These are phyloP conservation scores for Bombus consobrinus DNA, from an alignment of 1,140 invertebrate species.

Conservation along the genomic window DNA sequence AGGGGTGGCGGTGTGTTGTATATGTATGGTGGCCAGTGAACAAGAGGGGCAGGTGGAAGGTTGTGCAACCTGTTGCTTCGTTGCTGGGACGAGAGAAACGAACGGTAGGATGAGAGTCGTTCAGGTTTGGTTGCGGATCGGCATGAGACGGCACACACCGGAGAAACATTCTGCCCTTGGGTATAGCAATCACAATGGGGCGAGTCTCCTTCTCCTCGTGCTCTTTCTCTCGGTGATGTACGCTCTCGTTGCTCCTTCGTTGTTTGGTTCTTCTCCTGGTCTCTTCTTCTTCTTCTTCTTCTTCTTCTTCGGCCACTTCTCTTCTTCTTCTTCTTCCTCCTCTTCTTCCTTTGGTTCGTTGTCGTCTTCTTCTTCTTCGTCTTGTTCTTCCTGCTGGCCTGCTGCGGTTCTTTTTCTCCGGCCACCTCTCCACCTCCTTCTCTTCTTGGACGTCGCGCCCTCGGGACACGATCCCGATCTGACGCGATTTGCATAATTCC, in stretches of 20 bases:
- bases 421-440: constrained; percentile 24
- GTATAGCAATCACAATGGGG: constrained; percentile 69
- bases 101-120: constrained; percentile 64
- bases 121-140: constrained; percentile 63
- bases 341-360: background rate
- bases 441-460: constrained; percentile 75
- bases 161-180: constrained; percentile 66
- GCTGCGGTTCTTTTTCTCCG: constrained; percentile 50
- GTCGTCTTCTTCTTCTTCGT: background rate
- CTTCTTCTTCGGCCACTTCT: constrained; percentile 5
- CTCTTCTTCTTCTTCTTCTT: background rate
- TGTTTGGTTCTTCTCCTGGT: constrained; percentile 28
- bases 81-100: constrained; percentile 59
- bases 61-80: constrained; percentile 71
- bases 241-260: constrained; percentile 30
- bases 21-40: constrained; percentile 69
- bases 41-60: constrained; percentile 74
- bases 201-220: constrained; percentile 37
- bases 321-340: constrained; percentile 38
- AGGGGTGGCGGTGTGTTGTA: constrained; percentile 23
- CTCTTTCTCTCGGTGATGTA: constrained; percentile 35
- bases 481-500: constrained; percentile 82
- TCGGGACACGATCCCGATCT: constrained; percentile 79
- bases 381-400: constrained; percentile 22
- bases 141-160: constrained; percentile 65